Evolutionary conservation across 2,113 vertebrate species (phyloP).

Genomic region (Vireo altiloquus): DNA sequence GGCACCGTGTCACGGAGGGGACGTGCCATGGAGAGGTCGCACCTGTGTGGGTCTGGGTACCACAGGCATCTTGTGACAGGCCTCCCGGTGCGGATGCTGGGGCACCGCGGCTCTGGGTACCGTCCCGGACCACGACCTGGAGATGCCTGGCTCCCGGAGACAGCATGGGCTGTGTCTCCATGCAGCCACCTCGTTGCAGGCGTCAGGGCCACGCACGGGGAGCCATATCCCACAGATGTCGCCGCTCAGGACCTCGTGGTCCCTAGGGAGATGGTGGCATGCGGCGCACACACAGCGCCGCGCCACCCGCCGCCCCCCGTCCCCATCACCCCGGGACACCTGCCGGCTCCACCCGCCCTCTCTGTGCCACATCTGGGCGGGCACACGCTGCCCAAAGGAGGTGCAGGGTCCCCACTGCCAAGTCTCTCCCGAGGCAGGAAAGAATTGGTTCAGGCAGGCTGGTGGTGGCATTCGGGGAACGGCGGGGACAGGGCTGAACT

Average conservation of each 20-base stretch:
- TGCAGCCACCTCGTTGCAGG: background rate
- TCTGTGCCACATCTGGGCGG: accelerated
- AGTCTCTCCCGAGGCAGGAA: accelerated
- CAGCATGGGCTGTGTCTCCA: background rate
- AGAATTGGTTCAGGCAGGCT: background rate
- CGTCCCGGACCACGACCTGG: accelerated
- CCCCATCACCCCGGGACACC: background rate
- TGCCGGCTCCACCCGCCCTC: too few species aligned
- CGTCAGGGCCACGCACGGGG: accelerated
- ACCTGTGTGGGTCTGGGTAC: background rate
- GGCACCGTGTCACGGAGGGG: background rate
- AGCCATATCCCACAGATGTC: accelerated
- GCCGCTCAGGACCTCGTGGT: accelerated
- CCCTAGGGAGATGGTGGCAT: background rate
- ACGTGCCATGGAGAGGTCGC: background rate
- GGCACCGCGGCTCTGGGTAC: background rate
- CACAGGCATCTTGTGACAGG: background rate
- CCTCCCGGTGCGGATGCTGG: accelerated
- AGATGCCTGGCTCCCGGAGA: background rate
- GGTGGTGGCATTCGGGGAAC: background rate
- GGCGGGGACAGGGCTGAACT: background rate
- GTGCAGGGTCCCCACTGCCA: accelerated
- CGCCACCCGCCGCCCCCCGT: background rate
- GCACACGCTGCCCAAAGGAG: background rate
- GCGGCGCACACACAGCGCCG: accelerated